phyloP scores from a whole-genome alignment of 2,888 invertebrate species.

The Eupeodes luniger region DNA sequence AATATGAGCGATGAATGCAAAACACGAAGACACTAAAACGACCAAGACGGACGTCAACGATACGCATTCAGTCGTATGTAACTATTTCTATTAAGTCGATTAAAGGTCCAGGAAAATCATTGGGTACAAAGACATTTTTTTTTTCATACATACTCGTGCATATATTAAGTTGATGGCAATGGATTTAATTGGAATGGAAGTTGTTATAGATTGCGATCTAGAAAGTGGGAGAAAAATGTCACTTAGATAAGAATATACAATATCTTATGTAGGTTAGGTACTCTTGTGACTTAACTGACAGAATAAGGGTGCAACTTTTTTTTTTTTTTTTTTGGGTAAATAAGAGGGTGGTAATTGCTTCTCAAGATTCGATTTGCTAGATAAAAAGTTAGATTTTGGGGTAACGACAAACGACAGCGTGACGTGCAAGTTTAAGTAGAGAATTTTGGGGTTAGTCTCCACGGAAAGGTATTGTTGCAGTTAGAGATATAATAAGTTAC shows the following conservation, averaged over 20 bases:
- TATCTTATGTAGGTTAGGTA: no score
- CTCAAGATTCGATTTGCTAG: not conserved
- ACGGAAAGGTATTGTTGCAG: no score
- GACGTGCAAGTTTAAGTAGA: no score
- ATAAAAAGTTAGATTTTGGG: not conserved
- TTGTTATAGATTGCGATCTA: not conserved
- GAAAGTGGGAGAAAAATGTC: not conserved
- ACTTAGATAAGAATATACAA: not conserved
- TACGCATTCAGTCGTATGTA: not conserved
- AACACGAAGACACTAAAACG: constrained; percentile 37
- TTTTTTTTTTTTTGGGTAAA: not conserved
- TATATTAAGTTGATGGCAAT: constrained; percentile 17
- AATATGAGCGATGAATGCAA: constrained; percentile 55
- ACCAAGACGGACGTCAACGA: not conserved
- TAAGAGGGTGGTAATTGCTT: not conserved
- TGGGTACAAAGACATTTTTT: constrained; percentile 1
- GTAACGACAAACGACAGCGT: not conserved
- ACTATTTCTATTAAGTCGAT: not conserved
- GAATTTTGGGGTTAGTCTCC: no score
- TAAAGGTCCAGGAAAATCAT: not conserved
- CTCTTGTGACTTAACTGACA: not conserved
- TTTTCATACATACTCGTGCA: no score
- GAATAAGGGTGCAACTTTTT: no score
- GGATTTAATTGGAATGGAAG: constrained; percentile 52
- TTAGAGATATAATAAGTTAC: no score